A percentile compares a stretch with the other conserved stretches of the same genome.
phyloP scores from a whole-genome alignment of 2,113 vertebrate species.

The Thunnus thynnus region DNA sequence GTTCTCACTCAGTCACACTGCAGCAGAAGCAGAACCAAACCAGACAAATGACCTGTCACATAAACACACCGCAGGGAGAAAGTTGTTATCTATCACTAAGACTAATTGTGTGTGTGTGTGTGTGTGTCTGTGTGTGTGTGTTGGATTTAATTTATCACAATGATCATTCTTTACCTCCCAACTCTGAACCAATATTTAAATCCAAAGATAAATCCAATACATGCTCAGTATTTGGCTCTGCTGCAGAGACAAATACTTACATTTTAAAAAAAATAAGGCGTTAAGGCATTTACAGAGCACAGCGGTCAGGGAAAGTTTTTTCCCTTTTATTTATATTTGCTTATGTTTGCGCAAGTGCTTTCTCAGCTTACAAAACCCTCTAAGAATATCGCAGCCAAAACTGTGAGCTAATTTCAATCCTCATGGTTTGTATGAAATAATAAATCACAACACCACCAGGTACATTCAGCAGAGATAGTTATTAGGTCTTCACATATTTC shows the following conservation, averaged over 20 bases:
- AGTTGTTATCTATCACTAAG: slow-evolving; percentile 38
- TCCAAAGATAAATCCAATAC: slow-evolving; percentile 4
- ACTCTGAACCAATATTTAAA: slow-evolving; percentile 34
- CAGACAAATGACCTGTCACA: slow-evolving; percentile 56
- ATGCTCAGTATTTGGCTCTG: slow-evolving; percentile 19
- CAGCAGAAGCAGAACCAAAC: slow-evolving; percentile 48
- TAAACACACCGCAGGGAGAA: slow-evolving; percentile 31
- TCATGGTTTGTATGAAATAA: neutral
- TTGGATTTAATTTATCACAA: slow-evolving; percentile 10
- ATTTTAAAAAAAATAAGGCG: neutral
- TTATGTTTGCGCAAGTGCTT: slow-evolving; percentile 14
- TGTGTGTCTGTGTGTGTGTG: neutral
- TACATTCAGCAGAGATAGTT: neutral
- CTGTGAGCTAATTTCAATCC: neutral
- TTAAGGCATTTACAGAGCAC: neutral
- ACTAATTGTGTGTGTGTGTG: slow-evolving; percentile 32
- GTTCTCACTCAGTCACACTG: slow-evolving; percentile 36
- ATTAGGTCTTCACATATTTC: neutral
- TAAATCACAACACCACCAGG: neutral
- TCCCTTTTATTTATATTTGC: slow-evolving; percentile 20
- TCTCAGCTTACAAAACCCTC: slow-evolving; percentile 3
- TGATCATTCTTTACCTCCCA: neutral
- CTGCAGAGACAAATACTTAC: slow-evolving; percentile 24
- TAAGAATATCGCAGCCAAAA: neutral
- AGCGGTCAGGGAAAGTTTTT: slow-evolving; percentile 8